Evolutionary conservation across 2,113 vertebrate genomes (phyloP).

Genomic region (Periophthalmodon schlosseri): DNA sequence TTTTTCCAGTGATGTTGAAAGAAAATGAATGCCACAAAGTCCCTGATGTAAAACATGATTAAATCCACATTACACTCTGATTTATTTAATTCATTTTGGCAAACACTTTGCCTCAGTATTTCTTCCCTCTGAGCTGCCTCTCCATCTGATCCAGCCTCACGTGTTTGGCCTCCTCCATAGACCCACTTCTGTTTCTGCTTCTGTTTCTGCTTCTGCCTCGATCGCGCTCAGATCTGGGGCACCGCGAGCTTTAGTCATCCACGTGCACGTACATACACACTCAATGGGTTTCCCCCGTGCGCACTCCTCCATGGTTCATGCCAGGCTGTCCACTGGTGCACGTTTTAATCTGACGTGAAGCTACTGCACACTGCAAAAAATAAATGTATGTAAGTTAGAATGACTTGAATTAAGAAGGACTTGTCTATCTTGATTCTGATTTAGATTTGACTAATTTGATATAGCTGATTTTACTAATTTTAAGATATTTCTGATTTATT

Average conservation of each 20-base stretch:
- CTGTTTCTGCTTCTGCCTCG: slow-evolving; percentile 9
- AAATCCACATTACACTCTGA: neutral
- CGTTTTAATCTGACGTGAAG: slow-evolving; percentile 30
- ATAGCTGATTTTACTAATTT: too few species aligned
- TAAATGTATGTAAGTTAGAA: neutral
- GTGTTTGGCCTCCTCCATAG: slow-evolving; percentile 47
- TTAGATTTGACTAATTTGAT: too few species aligned
- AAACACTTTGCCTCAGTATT: neutral
- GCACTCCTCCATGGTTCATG: slow-evolving; percentile 19
- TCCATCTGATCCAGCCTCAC: slow-evolving; percentile 42
- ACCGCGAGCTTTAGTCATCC: slow-evolving; percentile 52
- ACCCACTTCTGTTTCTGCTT: slow-evolving; percentile 48
- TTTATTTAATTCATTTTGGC: neutral
- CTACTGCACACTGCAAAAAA: neutral
- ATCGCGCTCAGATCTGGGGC: slow-evolving; percentile 56
- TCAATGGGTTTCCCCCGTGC: neutral
- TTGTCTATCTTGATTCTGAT: too few species aligned
- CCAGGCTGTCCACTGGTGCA: slow-evolving; percentile 9
- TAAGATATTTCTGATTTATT: too few species aligned
- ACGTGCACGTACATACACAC: neutral
- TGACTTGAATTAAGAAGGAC: too few species aligned
- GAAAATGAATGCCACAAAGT: neutral
- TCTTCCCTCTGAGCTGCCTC: neutral
- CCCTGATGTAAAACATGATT: neutral
- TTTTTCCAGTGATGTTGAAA: too few species aligned